A percentile compares a stretch with the other conserved stretches of the same genome.
phyloP scores from a whole-genome alignment of 2,113 vertebrate genomes.

The Pachypanchax playfairii region DNA sequence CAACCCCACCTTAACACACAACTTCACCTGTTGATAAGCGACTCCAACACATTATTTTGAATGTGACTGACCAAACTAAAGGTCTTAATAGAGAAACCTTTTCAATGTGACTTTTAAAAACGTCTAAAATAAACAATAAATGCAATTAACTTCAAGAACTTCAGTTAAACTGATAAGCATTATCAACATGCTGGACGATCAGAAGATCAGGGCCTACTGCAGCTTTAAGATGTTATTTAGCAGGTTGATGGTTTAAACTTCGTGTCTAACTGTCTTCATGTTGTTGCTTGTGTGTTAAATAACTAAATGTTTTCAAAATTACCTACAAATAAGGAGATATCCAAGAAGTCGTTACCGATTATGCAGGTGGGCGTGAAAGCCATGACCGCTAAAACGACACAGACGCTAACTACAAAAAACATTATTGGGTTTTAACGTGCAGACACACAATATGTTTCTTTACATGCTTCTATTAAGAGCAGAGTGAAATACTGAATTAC shows the following conservation, averaged over 20 bases:
- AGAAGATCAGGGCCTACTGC: not conserved
- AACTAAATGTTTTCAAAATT: not conserved
- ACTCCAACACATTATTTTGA: too few relatives aligned
- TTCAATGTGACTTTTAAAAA: too few relatives aligned
- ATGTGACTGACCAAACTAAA: too few relatives aligned
- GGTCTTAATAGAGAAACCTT: too few relatives aligned
- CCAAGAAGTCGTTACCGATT: too few relatives aligned
- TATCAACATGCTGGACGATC: not conserved
- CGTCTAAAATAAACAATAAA: too few relatives aligned
- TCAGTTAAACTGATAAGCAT: not conserved
- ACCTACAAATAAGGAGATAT: too few relatives aligned
- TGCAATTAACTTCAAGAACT: too few relatives aligned
- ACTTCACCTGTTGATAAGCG: too few relatives aligned
- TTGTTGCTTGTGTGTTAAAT: not conserved
- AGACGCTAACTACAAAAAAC: not conserved
- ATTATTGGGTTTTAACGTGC: not conserved
- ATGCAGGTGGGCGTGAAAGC: conserved; percentile 47
- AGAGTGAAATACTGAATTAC: conserved; percentile 56
- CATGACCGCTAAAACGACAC: not conserved
- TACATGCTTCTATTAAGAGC: conserved; percentile 23
- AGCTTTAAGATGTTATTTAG: not conserved
- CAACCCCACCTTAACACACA: too few relatives aligned
- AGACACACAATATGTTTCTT: conserved; percentile 7
- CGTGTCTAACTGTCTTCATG: not conserved
- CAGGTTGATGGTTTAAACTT: not conserved